These are phyloP conservation scores for Varecia variegata DNA, from an alignment of 2,797 vertebrate species.

Conservation along the genomic window DNA sequence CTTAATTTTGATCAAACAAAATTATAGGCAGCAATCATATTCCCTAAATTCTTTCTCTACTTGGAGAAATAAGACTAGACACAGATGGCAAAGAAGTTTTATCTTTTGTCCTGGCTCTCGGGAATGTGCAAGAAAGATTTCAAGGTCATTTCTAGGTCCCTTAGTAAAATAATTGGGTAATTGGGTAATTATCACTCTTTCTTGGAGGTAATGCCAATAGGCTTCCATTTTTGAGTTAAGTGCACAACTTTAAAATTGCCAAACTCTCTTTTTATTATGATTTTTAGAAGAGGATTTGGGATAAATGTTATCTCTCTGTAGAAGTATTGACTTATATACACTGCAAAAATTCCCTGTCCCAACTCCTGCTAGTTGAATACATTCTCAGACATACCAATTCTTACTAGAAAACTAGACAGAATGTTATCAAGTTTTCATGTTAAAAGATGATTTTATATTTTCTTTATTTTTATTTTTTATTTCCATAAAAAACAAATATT, in stretches of 20 bases:
- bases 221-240: neutral
- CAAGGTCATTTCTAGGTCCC: neutral
- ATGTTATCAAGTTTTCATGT: neutral
- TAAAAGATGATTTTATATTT: neutral
- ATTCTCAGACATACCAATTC: neutral
- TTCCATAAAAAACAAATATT: neutral
- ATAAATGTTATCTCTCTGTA: neutral
- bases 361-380: neutral
- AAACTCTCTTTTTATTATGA: neutral
- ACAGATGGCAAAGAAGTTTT: neutral
- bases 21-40: neutral
- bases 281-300: neutral
- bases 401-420: neutral
- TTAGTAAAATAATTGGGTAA: neutral
- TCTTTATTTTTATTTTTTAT: neutral
- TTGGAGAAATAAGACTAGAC: neutral
- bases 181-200: neutral
- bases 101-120: neutral
- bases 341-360: neutral
- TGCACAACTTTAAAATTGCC: neutral
- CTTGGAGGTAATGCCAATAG: neutral
- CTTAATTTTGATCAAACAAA: slow-evolving; percentile 2
- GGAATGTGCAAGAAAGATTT: neutral
- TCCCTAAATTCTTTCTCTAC: neutral
- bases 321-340: neutral